A percentile compares a stretch with the other conserved stretches of the same genome.
These are phyloP conservation scores for Limenitis camilla DNA, from an alignment of 2,888 invertebrate species.

Conservation along the genomic window DNA sequence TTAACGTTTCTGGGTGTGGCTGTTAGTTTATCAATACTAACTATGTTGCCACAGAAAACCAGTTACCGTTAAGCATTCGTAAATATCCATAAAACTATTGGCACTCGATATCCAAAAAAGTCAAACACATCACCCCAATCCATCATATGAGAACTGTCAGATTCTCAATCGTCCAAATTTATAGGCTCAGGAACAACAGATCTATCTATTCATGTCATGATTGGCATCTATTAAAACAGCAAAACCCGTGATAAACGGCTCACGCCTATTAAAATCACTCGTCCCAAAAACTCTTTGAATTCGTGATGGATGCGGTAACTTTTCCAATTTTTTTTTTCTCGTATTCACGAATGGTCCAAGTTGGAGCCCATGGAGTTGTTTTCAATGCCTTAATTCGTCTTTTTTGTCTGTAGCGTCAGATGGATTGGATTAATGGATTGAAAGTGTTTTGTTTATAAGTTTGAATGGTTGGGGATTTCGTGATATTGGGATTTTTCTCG, in stretches of 20 bases:
- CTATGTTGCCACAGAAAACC: too few relatives aligned
- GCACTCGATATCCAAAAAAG: too few relatives aligned
- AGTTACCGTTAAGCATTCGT: too few relatives aligned
- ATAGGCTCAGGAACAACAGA: conserved; percentile 17
- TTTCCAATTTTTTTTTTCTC: conserved; percentile 28
- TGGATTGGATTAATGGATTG: conserved; percentile 15
- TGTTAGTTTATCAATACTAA: too few relatives aligned
- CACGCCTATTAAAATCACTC: conserved; percentile 30
- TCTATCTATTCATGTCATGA: conserved; percentile 21
- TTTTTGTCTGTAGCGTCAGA: conserved; percentile 17
- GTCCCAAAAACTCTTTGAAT: conserved; percentile 29
- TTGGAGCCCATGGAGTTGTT: conserved; percentile 27
- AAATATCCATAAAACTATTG: too few relatives aligned
- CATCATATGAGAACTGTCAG: conserved; percentile 12
- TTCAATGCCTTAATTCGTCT: conserved; percentile 22
- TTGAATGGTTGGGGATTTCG: not conserved
- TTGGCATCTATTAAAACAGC: conserved; percentile 26
- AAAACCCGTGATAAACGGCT: conserved; percentile 24
- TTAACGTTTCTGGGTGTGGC: too few relatives aligned
- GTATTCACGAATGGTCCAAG: conserved; percentile 17
- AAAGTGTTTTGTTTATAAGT: conserved; percentile 14
- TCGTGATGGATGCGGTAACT: conserved; percentile 32
- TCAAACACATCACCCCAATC: not conserved
- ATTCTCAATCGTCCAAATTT: conserved; percentile 14
- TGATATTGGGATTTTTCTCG: not conserved